A percentile compares a stretch with the other conserved stretches of the same genome.
phyloP scores from a whole-genome alignment of 2,888 invertebrate genomes.

The Ophion slaviceki region DNA sequence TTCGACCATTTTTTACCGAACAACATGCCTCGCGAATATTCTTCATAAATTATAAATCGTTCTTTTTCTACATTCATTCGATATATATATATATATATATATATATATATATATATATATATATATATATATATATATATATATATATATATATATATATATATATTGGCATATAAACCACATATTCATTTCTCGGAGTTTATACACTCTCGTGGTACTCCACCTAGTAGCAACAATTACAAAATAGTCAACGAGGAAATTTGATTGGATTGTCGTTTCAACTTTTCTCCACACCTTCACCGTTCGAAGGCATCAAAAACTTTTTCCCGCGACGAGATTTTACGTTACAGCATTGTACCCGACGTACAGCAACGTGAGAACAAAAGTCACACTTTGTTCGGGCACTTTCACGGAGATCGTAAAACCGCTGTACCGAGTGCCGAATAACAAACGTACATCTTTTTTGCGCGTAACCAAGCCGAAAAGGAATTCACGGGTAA shows the following conservation, averaged over 20 bases:
- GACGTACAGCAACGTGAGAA: slow-evolving; percentile 11
- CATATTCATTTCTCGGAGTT: background rate
- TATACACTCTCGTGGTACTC: background rate
- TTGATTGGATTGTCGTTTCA: background rate
- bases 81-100: background rate
- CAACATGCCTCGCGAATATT: slow-evolving; percentile 40
- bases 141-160: background rate
- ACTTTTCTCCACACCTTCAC: slow-evolving; percentile 3
- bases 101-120: no score
- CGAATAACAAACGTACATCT: slow-evolving; percentile 15
- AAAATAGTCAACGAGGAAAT: slow-evolving; percentile 24
- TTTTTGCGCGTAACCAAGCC: slow-evolving; percentile 39
- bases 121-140: no score
- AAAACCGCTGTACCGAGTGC: slow-evolving; percentile 36
- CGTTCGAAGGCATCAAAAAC: background rate
- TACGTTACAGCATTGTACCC: slow-evolving; percentile 19
- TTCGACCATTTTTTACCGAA: slow-evolving; percentile 11
- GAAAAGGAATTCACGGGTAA: slow-evolving; percentile 33
- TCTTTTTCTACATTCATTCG: background rate
- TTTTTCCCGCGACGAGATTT: slow-evolving; percentile 23
- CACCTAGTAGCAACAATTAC: background rate
- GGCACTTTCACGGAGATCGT: slow-evolving; percentile 53
- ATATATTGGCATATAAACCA: background rate
- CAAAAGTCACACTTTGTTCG: slow-evolving; percentile 12
- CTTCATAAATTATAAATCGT: slow-evolving; percentile 15